Evolutionary conservation across 2,888 invertebrate genomes (phyloP).

Genomic region (Stenotaenia linearis): DNA sequence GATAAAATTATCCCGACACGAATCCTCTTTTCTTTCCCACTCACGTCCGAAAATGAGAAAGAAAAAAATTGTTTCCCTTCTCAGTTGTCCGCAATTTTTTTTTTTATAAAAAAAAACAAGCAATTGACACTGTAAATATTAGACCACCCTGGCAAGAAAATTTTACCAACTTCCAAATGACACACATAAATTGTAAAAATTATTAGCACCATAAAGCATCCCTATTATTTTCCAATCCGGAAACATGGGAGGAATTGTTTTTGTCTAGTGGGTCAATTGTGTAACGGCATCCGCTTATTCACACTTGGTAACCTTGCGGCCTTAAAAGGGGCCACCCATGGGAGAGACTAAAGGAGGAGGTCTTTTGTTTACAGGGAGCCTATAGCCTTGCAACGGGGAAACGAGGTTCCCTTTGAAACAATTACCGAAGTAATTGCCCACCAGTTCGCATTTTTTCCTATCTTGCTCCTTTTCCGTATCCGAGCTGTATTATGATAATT

Average conservation of each 20-base stretch:
- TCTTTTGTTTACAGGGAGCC: not conserved
- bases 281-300: conserved; percentile 31
- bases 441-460: not conserved
- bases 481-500: not conserved
- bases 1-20: not conserved
- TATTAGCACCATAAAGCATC: not conserved
- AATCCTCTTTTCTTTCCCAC: not conserved
- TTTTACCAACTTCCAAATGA: not conserved
- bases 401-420: not conserved
- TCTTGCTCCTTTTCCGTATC: not conserved
- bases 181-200: not conserved
- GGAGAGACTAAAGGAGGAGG: not conserved
- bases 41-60: too few relatives aligned
- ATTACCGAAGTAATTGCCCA: not conserved
- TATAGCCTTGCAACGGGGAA: conserved; percentile 2
- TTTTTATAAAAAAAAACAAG: not conserved
- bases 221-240: conserved; percentile 1
- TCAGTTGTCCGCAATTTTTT: not conserved
- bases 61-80: not conserved
- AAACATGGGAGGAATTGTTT: conserved; percentile 21
- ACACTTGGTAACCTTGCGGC: conserved; percentile 30
- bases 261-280: conserved; percentile 21
- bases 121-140: not conserved
- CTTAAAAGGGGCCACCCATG: conserved; percentile 24
- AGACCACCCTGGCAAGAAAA: not conserved